Evolutionary conservation across 2,113 vertebrate genomes (phyloP).

Genomic region (Istiophorus platypterus): DNA sequence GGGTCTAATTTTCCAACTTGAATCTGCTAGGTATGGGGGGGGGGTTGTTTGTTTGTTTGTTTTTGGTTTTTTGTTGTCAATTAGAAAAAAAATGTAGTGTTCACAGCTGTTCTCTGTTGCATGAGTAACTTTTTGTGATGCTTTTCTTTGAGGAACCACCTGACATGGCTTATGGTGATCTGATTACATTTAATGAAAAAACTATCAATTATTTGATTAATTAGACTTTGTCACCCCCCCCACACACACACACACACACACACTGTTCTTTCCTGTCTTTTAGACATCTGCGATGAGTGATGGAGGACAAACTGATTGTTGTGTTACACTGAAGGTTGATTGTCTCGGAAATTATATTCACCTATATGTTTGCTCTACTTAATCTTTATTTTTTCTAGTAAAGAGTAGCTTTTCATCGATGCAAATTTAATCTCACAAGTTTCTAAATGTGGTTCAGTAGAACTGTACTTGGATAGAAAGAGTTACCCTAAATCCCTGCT

Average conservation of each 20-base stretch:
- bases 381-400: not conserved
- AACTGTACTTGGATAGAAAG: slow-evolving; percentile 3
- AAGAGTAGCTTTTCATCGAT: not conserved
- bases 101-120: not conserved
- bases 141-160: slow-evolving; percentile 29
- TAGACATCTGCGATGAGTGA: slow-evolving; percentile 31
- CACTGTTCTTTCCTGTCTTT: slow-evolving; percentile 34
- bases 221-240: slow-evolving; percentile 14
- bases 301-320: slow-evolving; percentile 29
- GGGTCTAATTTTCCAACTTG: slow-evolving; percentile 34
- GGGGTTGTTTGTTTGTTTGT: too few species aligned
- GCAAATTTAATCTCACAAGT: slow-evolving; percentile 3
- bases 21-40: slow-evolving; percentile 25
- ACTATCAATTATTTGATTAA: slow-evolving; percentile 52
- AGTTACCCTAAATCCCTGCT: not conserved
- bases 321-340: slow-evolving; percentile 24
- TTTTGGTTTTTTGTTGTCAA: slow-evolving; percentile 12
- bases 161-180: slow-evolving; percentile 23
- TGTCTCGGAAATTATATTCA: slow-evolving; percentile 21
- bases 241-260: too few species aligned
- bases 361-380: not conserved
- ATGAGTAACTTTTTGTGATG: slow-evolving; percentile 2
- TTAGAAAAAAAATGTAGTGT: slow-evolving; percentile 18
- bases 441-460: not conserved
- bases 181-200: slow-evolving; percentile 43